phyloP scores from a whole-genome alignment of 2,113 vertebrate genomes.

The Poeciliopsis retropinna region DNA sequence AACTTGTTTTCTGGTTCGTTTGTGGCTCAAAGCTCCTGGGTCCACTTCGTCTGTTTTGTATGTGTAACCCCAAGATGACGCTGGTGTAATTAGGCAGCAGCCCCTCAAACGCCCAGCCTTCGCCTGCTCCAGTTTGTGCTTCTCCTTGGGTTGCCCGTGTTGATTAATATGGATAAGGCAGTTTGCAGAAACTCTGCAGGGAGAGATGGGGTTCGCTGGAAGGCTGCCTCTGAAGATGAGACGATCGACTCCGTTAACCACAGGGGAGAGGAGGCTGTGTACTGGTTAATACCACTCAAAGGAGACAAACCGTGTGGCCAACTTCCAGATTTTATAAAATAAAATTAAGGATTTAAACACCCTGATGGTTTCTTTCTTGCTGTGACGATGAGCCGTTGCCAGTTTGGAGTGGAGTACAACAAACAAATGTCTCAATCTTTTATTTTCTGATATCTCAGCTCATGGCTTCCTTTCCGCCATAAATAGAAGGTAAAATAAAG shows the following conservation, averaged over 20 bases:
- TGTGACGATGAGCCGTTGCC: not conserved
- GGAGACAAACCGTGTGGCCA: slow-evolving; percentile 10
- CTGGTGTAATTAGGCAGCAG: slow-evolving; percentile 36
- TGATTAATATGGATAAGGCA: slow-evolving; percentile 46
- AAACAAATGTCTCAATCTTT: too few relatives aligned
- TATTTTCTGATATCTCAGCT: not conserved
- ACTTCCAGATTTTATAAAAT: slow-evolving; percentile 27
- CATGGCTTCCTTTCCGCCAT: not conserved
- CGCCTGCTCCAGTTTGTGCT: slow-evolving; percentile 20
- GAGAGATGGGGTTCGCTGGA: not conserved
- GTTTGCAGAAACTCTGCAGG: slow-evolving; percentile 8
- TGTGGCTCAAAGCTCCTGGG: slow-evolving; percentile 12
- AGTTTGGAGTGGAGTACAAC: not conserved
- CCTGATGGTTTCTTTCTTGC: not conserved
- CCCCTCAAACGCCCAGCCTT: slow-evolving; percentile 7
- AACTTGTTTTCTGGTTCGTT: slow-evolving; percentile 12
- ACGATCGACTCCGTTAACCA: slow-evolving; percentile 19
- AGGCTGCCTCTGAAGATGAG: slow-evolving; percentile 25
- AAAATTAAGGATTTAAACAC: not conserved
- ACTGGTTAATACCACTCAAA: slow-evolving; percentile 3
- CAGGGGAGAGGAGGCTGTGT: not conserved
- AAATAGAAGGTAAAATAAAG: too few relatives aligned
- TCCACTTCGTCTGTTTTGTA: slow-evolving; percentile 6
- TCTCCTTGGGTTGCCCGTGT: slow-evolving; percentile 12
- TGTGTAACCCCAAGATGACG: slow-evolving; percentile 4